Conservation (phyloP, 2,888 invertebrate genomes). For the Agriopis aurantiaria region DNA sequence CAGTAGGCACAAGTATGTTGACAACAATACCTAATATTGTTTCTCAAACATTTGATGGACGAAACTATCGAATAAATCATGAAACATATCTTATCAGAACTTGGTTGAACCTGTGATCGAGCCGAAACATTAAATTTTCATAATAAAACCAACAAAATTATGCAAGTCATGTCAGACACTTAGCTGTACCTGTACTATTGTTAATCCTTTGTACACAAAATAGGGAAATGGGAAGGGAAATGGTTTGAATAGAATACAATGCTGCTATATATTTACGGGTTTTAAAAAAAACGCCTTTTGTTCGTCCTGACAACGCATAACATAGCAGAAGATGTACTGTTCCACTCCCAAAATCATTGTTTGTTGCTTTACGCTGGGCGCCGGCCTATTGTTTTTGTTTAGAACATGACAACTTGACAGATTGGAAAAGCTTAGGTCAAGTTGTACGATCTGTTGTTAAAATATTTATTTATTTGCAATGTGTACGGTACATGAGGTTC, state of each 20-base stretch:
- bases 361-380: constrained; percentile 52
- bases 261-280: constrained; percentile 78
- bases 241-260: constrained; percentile 78
- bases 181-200: constrained; percentile 73
- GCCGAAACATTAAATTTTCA: constrained; percentile 5
- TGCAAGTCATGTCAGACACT: constrained; percentile 65
- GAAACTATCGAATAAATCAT: too few species aligned
- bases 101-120: too few species aligned
- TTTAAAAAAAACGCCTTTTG: constrained; percentile 74
- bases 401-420: constrained; percentile 50
- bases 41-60: too few species aligned
- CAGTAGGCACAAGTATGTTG: too few species aligned
- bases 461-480: not conserved
- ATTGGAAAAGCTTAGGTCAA: constrained; percentile 22
- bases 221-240: constrained; percentile 80
- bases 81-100: too few species aligned
- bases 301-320: constrained; percentile 78
- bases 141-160: constrained; percentile 53
- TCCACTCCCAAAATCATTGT: constrained; percentile 67
- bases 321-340: constrained; percentile 77
- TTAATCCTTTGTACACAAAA: constrained; percentile 82
- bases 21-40: too few species aligned
- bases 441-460: not conserved
- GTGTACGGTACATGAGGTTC: too few species aligned
- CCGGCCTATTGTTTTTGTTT: constrained; percentile 59